phyloP scores from a whole-genome alignment of 2,888 invertebrate species.

The Halictus ligatus region DNA sequence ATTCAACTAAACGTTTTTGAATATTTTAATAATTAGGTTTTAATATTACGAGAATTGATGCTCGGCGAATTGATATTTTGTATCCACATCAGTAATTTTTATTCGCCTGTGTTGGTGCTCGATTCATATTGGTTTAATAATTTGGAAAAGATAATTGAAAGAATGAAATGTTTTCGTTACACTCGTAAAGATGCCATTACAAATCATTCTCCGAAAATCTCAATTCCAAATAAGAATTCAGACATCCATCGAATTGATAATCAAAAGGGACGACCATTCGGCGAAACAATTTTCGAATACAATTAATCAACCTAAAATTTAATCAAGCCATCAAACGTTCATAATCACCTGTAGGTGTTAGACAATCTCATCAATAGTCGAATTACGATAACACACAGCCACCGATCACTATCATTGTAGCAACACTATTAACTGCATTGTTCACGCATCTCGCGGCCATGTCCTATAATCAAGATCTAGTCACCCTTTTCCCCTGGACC shows the following conservation, averaged over 20 bases:
- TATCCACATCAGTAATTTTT: background rate
- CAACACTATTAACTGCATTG: background rate
- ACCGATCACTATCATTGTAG: background rate
- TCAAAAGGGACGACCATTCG: background rate
- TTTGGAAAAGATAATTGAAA: background rate
- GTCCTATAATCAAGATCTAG: constrained; percentile 10
- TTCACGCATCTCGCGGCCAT: constrained; percentile 2
- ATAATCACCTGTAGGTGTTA: background rate
- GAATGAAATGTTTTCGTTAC: too few relatives aligned
- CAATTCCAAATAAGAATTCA: background rate
- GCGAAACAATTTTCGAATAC: background rate
- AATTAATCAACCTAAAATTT: constrained; percentile 5
- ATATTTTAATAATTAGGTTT: background rate
- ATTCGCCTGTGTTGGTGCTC: background rate
- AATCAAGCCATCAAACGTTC: background rate
- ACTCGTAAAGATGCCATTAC: background rate
- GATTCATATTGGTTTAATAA: background rate
- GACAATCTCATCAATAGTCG: constrained; percentile 3
- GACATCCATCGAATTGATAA: too few relatives aligned
- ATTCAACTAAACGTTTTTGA: background rate
- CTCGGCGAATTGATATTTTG: background rate
- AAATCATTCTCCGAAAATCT: background rate
- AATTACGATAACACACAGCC: constrained; percentile 1
- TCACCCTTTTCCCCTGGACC: constrained; percentile 7
- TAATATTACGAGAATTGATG: background rate